Conservation (phyloP, 2,888 invertebrate species). For the Colletes collaris region DNA sequence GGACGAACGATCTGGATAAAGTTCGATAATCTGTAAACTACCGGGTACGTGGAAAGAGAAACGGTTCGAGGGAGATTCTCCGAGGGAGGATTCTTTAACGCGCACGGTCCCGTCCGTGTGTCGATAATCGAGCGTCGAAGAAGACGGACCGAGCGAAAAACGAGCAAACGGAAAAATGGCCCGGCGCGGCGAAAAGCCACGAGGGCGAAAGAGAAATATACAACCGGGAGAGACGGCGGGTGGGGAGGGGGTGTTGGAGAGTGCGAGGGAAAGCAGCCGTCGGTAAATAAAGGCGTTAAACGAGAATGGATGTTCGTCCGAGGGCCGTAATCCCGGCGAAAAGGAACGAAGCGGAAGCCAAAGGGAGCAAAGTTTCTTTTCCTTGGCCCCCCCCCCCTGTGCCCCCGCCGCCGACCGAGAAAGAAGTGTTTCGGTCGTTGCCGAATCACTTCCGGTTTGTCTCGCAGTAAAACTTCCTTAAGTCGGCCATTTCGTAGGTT, state of each 20-base stretch:
- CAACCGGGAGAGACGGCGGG: slow-evolving; percentile 45
- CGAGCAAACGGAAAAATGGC: slow-evolving; percentile 12
- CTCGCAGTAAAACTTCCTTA: slow-evolving; percentile 79
- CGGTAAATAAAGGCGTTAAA: slow-evolving; percentile 81
- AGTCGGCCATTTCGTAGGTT: slow-evolving; percentile 71
- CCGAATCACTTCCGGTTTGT: slow-evolving; percentile 81
- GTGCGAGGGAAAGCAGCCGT: slow-evolving; percentile 58
- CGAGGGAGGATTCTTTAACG: no score
- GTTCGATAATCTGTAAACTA: neutral
- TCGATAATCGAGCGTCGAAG: slow-evolving; percentile 26
- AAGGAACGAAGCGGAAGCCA: slow-evolving; percentile 61
- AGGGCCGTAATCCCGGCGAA: slow-evolving; percentile 72
- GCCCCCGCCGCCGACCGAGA: slow-evolving; percentile 28
- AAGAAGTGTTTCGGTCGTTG: slow-evolving; percentile 64
- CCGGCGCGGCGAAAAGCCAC: slow-evolving; percentile 21
- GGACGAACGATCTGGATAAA: neutral
- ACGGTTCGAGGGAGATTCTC: no score
- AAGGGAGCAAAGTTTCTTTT: slow-evolving; percentile 61
- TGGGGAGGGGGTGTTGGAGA: neutral
- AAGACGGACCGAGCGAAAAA: neutral
- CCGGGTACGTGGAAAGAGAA: neutral
- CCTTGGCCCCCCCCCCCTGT: slow-evolving; percentile 7
- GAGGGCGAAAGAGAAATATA: slow-evolving; percentile 34
- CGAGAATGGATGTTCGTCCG: slow-evolving; percentile 80
- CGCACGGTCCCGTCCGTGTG: neutral